These are phyloP conservation scores for Aegithalos caudatus DNA, from an alignment of 2,113 vertebrate species.

Conservation along the genomic window DNA sequence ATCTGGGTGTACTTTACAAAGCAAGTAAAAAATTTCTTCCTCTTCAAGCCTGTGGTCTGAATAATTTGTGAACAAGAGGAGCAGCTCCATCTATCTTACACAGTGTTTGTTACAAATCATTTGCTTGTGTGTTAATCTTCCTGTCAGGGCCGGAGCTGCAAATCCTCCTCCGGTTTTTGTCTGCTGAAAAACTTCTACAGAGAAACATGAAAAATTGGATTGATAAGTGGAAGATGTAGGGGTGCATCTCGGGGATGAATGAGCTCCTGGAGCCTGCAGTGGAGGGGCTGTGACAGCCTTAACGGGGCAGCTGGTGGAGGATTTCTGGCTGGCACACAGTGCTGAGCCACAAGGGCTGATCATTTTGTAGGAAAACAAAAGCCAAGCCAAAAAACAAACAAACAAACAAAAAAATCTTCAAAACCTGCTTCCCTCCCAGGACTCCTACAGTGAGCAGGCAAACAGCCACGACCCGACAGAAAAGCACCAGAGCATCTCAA, in stretches of 20 bases:
- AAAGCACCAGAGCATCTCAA: background rate
- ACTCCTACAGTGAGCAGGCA: background rate
- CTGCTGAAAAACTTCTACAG: background rate
- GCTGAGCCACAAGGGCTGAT: background rate
- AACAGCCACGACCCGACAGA: fast-evolving
- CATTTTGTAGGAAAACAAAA: background rate
- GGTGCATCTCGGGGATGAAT: background rate
- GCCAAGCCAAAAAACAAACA: background rate
- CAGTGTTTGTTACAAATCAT: conserved; percentile 16
- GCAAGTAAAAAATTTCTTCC: background rate
- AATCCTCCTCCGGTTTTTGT: background rate
- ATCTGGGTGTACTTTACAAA: background rate
- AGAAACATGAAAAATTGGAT: background rate
- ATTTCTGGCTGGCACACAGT: background rate
- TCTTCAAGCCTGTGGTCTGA: background rate
- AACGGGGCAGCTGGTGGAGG: background rate
- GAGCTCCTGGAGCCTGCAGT: fast-evolving
- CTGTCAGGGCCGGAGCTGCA: background rate
- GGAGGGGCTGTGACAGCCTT: background rate
- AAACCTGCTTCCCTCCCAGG: background rate
- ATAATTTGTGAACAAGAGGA: conserved; percentile 28
- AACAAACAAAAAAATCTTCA: background rate
- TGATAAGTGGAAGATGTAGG: background rate
- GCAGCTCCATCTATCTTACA: conserved; percentile 39
- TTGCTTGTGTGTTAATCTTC: conserved; percentile 24